Evolutionary conservation across 2,888 invertebrate genomes (phyloP).

Genomic region (Bedellia somnulentella): DNA sequence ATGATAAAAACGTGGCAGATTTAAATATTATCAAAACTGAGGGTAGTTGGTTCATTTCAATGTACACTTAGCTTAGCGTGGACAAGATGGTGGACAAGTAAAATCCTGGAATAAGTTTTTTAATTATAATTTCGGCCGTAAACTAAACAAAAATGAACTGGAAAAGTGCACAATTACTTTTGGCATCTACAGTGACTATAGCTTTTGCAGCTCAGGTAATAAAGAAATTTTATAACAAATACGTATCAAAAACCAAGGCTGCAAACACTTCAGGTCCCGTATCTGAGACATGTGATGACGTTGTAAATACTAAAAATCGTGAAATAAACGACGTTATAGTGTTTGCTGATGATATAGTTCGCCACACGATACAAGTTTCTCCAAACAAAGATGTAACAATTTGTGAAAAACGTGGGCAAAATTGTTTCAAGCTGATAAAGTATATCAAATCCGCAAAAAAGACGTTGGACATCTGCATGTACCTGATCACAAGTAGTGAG

Average conservation of each 20-base stretch:
- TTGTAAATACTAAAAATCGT: conserved; percentile 28
- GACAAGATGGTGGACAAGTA: conserved; percentile 36
- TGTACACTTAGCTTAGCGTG: conserved; percentile 18
- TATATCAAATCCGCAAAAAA: conserved; percentile 51
- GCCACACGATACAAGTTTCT: conserved; percentile 33
- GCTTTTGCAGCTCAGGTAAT: conserved; percentile 40
- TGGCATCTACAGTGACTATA: conserved; percentile 43
- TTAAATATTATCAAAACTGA: conserved; percentile 12
- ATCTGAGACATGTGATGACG: conserved; percentile 30
- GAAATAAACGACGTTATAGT: conserved; percentile 53
- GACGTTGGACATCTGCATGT: conserved; percentile 53
- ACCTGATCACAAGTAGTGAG: conserved; percentile 48
- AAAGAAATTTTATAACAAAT: conserved; percentile 36
- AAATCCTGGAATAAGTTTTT: conserved; percentile 11
- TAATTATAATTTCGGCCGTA: too few relatives aligned
- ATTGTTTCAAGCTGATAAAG: conserved; percentile 47
- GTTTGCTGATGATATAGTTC: conserved; percentile 42
- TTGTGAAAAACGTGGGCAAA: conserved; percentile 44
- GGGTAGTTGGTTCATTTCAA: conserved; percentile 19
- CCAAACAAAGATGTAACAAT: conserved; percentile 35
- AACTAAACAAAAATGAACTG: conserved; percentile 31
- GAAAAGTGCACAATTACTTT: conserved; percentile 39
- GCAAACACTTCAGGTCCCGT: conserved; percentile 15
- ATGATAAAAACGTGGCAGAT: too few relatives aligned
- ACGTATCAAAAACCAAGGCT: conserved; percentile 16